Evolutionary conservation across 2,888 invertebrate species (phyloP).

Genomic region (Zeuzera pyrina): DNA sequence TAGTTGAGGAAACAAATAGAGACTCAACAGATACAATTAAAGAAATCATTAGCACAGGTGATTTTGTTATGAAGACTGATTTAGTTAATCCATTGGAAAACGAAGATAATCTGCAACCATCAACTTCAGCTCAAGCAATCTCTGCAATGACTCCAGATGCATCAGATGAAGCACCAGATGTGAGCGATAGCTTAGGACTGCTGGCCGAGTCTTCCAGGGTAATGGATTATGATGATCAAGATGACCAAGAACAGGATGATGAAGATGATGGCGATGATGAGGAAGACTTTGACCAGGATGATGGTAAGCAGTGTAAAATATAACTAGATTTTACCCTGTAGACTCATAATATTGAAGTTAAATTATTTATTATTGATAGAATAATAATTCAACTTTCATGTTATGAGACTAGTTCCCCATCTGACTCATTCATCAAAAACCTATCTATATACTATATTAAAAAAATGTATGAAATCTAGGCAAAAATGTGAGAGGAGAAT

Average conservation of each 20-base stretch:
- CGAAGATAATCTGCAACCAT: conserved; percentile 9
- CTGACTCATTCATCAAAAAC: no score
- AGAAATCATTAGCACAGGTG: neutral
- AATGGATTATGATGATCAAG: conserved; percentile 44
- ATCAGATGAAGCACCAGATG: conserved; percentile 28
- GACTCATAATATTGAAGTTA: no score
- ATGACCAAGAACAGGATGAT: conserved; percentile 41
- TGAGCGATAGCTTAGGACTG: conserved; percentile 48
- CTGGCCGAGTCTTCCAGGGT: conserved; percentile 50
- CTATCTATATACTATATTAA: no score
- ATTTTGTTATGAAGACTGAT: neutral
- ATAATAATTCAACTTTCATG: no score
- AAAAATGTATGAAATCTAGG: no score
- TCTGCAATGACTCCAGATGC: conserved; percentile 9
- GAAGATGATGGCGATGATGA: conserved; percentile 35
- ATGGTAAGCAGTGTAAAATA: conserved; percentile 25
- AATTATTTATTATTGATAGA: no score
- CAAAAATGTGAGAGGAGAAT: no score
- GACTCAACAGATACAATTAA: neutral
- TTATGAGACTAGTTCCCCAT: no score
- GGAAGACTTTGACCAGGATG: conserved; percentile 29
- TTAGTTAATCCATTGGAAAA: conserved; percentile 1
- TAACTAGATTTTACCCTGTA: no score
- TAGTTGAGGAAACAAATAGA: neutral
- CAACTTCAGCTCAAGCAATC: no score